A percentile compares a stretch with the other conserved stretches of the same genome.
These are phyloP conservation scores for Thelaira solivaga DNA, from an alignment of 2,888 invertebrate genomes.

Conservation along the genomic window DNA sequence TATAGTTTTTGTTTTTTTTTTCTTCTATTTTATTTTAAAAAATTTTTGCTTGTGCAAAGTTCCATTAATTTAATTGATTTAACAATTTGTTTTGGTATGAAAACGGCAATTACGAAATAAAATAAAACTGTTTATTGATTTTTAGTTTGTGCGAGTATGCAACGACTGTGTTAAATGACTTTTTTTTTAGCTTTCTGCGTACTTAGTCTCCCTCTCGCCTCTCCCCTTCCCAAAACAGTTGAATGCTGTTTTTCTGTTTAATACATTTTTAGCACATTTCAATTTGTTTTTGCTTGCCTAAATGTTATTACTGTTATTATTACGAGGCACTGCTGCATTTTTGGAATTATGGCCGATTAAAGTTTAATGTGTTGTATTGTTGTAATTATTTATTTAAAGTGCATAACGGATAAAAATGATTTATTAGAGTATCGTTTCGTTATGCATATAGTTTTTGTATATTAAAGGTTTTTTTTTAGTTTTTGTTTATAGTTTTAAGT, in stretches of 20 bases:
- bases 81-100: slow-evolving; percentile 48
- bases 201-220: too few species aligned
- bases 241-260: slow-evolving; percentile 39
- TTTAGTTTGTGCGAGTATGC: neutral
- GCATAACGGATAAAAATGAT: neutral
- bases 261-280: slow-evolving; percentile 22
- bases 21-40: too few species aligned
- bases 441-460: too few species aligned
- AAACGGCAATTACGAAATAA: slow-evolving; percentile 6
- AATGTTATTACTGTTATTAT: neutral
- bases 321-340: slow-evolving; percentile 43
- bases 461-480: too few species aligned
- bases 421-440: neutral
- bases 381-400: neutral
- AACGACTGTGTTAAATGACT: slow-evolving; percentile 4
- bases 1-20: slow-evolving; percentile 13
- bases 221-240: neutral
- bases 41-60: slow-evolving; percentile 24
- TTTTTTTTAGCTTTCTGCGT: slow-evolving; percentile 31
- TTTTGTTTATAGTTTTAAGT: too few species aligned
- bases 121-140: slow-evolving; percentile 19
- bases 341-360: slow-evolving; percentile 60
- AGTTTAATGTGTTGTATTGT: slow-evolving; percentile 28
- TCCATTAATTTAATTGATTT: slow-evolving; percentile 64
- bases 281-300: slow-evolving; percentile 27